Evolutionary conservation across 2,888 invertebrate species (phyloP).

Genomic region (Ptychoptera albimana): DNA sequence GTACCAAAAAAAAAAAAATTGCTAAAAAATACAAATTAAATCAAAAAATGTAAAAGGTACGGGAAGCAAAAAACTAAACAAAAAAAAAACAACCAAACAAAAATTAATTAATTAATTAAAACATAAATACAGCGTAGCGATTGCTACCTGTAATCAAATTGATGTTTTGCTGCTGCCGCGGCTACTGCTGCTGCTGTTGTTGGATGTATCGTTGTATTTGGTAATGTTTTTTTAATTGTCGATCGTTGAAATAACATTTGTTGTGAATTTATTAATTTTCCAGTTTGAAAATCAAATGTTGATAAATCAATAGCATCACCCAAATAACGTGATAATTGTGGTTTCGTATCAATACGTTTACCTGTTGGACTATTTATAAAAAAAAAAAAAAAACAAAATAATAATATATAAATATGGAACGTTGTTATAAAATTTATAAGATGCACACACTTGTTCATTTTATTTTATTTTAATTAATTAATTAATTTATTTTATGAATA

Average conservation of each 20-base stretch:
- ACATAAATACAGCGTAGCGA: conserved; percentile 2
- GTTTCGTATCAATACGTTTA: conserved; percentile 67
- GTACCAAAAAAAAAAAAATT: not conserved
- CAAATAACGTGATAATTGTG: conserved; percentile 60
- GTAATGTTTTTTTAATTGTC: conserved; percentile 20
- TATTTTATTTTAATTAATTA: no score
- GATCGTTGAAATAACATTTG: conserved; percentile 12
- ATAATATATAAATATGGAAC: conserved; percentile 9
- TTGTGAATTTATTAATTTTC: conserved; percentile 48
- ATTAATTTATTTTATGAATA: no score
- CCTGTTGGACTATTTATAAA: conserved; percentile 53
- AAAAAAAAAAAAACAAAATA: conserved; percentile 9
- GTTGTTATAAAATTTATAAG: not conserved
- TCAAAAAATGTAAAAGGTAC: conserved; percentile 23
- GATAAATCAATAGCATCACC: conserved; percentile 64
- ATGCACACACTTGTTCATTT: no score
- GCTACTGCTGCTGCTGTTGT: conserved; percentile 11
- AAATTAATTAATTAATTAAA: conserved; percentile 3
- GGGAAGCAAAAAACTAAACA: conserved; percentile 1
- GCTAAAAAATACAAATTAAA: not conserved
- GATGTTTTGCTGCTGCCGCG: conserved; percentile 28
- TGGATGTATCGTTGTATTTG: conserved; percentile 51
- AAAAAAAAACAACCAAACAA: conserved; percentile 4
- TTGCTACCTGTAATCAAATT: conserved; percentile 51
- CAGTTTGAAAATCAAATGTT: conserved; percentile 68